Evolutionary conservation across 2,888 invertebrate genomes (phyloP).

Genomic region (Abscondita cerata): DNA sequence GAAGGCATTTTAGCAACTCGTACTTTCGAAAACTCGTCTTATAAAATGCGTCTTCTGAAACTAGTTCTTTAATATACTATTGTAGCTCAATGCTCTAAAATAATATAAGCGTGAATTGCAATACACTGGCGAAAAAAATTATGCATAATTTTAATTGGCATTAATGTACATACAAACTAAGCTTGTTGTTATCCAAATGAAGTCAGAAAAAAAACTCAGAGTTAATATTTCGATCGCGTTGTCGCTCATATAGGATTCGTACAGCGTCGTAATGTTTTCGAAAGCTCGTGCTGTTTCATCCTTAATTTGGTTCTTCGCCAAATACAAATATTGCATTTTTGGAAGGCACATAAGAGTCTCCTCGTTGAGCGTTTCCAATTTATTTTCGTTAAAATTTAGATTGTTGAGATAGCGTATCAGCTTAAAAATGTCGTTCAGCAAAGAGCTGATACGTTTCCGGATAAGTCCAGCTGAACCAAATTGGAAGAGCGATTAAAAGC

Average conservation of each 20-base stretch:
- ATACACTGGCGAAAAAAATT: too few relatives aligned
- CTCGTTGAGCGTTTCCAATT: not conserved
- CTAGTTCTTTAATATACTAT: too few relatives aligned
- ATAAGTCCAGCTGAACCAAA: slow-evolving; percentile 3
- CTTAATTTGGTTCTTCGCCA: slow-evolving; percentile 13
- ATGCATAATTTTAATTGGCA: too few relatives aligned
- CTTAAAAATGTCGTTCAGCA: slow-evolving; percentile 6
- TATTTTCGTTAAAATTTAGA: slow-evolving; percentile 8
- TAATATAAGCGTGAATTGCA: too few relatives aligned
- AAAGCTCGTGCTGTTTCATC: slow-evolving; percentile 13
- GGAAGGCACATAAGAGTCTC: slow-evolving; percentile 6
- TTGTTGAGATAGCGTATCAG: not conserved
- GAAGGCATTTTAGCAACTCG: too few relatives aligned
- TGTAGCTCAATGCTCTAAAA: too few relatives aligned
- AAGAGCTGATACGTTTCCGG: not conserved
- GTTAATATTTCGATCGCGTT: slow-evolving; percentile 14
- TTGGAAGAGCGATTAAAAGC: not conserved
- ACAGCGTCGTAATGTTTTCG: not conserved
- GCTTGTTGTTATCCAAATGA: slow-evolving; percentile 22
- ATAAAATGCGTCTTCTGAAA: too few relatives aligned
- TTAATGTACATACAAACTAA: too few relatives aligned
- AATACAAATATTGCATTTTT: slow-evolving; percentile 13
- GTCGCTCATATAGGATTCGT: slow-evolving; percentile 13
- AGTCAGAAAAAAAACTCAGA: not conserved
- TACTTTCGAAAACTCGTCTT: too few relatives aligned